phyloP scores from a whole-genome alignment of 2,888 invertebrate genomes.

The Prosopocoilus inquinatus region DNA sequence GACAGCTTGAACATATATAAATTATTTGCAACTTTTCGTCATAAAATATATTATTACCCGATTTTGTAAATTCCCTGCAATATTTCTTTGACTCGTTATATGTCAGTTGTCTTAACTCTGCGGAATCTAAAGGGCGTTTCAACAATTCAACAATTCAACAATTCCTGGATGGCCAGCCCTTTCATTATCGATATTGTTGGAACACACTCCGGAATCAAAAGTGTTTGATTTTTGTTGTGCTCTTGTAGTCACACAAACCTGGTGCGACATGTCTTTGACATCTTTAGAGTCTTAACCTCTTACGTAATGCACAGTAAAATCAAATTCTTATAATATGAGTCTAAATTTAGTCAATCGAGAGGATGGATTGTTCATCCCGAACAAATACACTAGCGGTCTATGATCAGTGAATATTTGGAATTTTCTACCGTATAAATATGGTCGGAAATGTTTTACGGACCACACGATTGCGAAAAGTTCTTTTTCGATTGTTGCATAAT shows the following conservation, averaged over 20 bases:
- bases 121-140: conserved; percentile 11
- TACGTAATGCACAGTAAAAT: conserved; percentile 27
- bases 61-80: too few relatives aligned
- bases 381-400: conserved; percentile 26
- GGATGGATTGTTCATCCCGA: conserved; percentile 25
- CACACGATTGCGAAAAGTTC: conserved; percentile 27
- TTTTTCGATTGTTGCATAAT: conserved; percentile 31
- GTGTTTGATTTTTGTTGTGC: conserved; percentile 6
- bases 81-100: background rate
- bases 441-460: conserved; percentile 24
- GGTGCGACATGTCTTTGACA: conserved; percentile 18
- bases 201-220: background rate
- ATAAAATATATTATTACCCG: background rate
- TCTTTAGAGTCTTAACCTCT: conserved; percentile 23
- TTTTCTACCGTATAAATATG: conserved; percentile 22
- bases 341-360: conserved; percentile 29
- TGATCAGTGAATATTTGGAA: too few relatives aligned
- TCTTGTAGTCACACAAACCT: conserved; percentile 15
- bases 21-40: conserved; percentile 2
- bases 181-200: background rate
- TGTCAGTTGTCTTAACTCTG: conserved; percentile 14
- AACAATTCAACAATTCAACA: conserved; percentile 19
- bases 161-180: conserved; percentile 19
- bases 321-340: conserved; percentile 26
- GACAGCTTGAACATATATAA: conserved; percentile 8